Evolutionary conservation across 2,797 vertebrate genomes (phyloP).

Genomic region (Pygocentrus nattereri): DNA sequence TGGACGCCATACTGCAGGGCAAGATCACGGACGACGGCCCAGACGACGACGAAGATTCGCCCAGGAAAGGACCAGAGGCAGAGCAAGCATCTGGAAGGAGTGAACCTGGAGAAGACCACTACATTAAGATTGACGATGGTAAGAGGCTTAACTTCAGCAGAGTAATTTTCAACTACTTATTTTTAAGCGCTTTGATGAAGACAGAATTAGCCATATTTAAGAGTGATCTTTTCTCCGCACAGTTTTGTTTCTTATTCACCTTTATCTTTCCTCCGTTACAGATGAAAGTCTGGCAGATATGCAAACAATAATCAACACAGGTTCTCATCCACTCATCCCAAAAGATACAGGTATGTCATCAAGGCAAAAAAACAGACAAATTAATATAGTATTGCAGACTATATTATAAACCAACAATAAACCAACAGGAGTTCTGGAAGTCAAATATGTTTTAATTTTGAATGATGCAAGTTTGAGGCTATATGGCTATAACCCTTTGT

Average conservation of each 20-base stretch:
- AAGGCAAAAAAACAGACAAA: neutral
- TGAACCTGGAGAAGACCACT: constrained; percentile 66
- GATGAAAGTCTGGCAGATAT: constrained; percentile 61
- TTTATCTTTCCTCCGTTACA: constrained; percentile 24
- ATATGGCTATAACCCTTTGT: too few relatives aligned
- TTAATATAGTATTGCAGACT: too few relatives aligned
- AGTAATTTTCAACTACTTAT: neutral
- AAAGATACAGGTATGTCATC: constrained; percentile 45
- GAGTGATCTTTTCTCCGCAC: neutral
- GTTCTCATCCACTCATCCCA: constrained; percentile 51
- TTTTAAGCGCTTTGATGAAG: neutral
- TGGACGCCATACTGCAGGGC: constrained; percentile 88
- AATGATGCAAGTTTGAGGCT: too few relatives aligned
- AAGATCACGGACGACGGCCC: constrained; percentile 70
- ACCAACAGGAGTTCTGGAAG: too few relatives aligned
- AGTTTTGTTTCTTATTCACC: neutral
- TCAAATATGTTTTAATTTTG: too few relatives aligned
- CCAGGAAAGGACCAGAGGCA: constrained; percentile 48
- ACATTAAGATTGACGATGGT: constrained; percentile 82
- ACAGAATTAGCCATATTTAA: neutral
- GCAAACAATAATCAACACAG: constrained; percentile 55
- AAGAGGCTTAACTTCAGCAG: constrained; percentile 44
- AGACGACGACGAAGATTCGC: constrained; percentile 60
- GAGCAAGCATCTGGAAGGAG: constrained; percentile 44
- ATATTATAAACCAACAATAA: too few relatives aligned